Evolutionary conservation across 2,888 invertebrate genomes (phyloP).

Genomic region (Gandaritis pyraliata): DNA sequence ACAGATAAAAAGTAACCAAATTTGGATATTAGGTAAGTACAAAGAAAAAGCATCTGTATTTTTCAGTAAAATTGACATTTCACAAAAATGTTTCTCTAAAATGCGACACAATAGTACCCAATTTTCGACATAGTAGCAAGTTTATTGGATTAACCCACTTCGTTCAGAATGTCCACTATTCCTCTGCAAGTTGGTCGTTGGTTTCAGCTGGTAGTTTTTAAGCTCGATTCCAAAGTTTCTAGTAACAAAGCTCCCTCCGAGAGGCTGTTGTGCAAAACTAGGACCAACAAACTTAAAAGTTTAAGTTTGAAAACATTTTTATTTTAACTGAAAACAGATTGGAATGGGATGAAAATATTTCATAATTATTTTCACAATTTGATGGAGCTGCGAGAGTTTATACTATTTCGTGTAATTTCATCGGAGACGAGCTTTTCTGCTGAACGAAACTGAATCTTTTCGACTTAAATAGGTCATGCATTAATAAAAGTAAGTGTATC

Average conservation of each 20-base stretch:
- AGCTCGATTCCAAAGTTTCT: constrained; percentile 49
- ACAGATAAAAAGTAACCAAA: no score
- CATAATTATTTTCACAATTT: background rate
- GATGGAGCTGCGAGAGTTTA: background rate
- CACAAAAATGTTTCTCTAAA: no score
- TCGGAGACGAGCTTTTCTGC: background rate
- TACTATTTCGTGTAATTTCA: background rate
- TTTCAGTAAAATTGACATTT: no score
- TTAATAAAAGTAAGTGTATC: background rate
- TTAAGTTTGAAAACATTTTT: constrained; percentile 19
- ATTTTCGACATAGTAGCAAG: constrained; percentile 17
- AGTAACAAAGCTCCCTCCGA: constrained; percentile 52
- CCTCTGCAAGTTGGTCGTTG: constrained; percentile 36
- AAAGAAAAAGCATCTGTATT: no score
- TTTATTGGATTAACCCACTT: constrained; percentile 39
- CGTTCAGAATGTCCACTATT: constrained; percentile 30
- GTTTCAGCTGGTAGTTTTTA: constrained; percentile 48
- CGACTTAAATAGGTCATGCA: background rate
- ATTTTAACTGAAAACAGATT: constrained; percentile 11
- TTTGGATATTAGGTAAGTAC: no score
- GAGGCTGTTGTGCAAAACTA: constrained; percentile 38
- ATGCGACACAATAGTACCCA: constrained; percentile 1
- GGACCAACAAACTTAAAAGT: constrained; percentile 25
- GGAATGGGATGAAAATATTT: constrained; percentile 8
- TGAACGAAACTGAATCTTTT: background rate